These are phyloP conservation scores for Leucopsar rothschildi DNA, from an alignment of 2,113 vertebrate genomes.

Conservation along the genomic window DNA sequence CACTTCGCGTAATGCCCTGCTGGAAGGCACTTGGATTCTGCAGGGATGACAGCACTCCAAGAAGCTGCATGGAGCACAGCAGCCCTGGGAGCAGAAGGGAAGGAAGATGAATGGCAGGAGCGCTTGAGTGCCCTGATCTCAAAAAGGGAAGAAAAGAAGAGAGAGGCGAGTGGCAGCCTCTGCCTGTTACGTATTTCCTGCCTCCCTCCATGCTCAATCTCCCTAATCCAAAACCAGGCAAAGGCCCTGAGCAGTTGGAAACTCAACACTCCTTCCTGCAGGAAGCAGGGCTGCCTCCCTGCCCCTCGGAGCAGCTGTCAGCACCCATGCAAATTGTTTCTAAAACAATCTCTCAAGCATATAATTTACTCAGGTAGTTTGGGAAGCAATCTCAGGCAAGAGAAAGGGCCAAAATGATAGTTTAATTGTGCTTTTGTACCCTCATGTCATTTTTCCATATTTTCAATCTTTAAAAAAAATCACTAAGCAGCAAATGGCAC, in stretches of 20 bases:
- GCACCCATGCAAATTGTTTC: slow-evolving; percentile 47
- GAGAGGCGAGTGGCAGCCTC: neutral
- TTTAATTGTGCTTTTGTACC: neutral
- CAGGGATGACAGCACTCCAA: slow-evolving; percentile 28
- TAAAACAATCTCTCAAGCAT: slow-evolving; percentile 54
- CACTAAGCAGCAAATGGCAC: neutral
- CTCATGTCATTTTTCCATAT: neutral
- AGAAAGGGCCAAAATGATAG: slow-evolving; percentile 15
- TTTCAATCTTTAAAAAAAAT: neutral
- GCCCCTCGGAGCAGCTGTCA: neutral
- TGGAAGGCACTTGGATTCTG: slow-evolving; percentile 44
- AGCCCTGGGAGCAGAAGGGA: neutral
- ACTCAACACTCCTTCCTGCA: neutral
- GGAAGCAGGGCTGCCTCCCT: neutral
- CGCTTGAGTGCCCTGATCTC: neutral
- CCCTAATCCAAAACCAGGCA: neutral
- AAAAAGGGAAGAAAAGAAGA: neutral
- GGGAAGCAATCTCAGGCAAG: slow-evolving; percentile 31
- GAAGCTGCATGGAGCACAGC: neutral
- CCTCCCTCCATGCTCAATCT: neutral
- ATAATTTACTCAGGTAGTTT: slow-evolving; percentile 39
- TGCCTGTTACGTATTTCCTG: neutral
- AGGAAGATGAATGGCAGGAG: slow-evolving; percentile 30
- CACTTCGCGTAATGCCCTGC: neutral
- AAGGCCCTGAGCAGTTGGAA: neutral